These are phyloP conservation scores for Oophaga sylvatica DNA, from an alignment of 2,797 vertebrate species.

Conservation along the genomic window DNA sequence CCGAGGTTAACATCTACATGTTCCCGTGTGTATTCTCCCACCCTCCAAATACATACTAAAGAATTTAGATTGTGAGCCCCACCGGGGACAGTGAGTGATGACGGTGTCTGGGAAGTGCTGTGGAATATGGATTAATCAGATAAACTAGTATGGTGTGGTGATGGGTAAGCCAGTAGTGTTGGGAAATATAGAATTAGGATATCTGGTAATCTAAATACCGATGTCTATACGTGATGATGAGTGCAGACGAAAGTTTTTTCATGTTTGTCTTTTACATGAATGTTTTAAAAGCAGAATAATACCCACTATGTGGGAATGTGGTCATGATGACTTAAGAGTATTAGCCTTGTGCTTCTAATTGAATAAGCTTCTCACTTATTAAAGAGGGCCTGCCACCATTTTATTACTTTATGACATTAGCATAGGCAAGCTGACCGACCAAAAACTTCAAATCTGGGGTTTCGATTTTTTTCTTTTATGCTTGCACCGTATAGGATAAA, in stretches of 20 bases:
- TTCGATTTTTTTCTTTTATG: no score
- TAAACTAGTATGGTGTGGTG: neutral
- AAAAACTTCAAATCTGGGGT: no score
- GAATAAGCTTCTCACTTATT: conserved; percentile 10
- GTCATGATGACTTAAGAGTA: conserved; percentile 55
- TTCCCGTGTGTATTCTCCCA: no score
- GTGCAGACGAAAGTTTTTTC: conserved; percentile 23
- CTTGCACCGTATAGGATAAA: no score
- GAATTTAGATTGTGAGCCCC: no score
- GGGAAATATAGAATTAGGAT: neutral
- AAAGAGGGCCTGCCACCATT: neutral
- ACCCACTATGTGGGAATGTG: conserved; percentile 59
- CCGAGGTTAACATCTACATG: no score
- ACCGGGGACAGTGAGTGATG: no score
- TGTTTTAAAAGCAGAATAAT: conserved; percentile 41
- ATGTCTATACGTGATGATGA: neutral
- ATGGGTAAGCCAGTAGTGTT: neutral
- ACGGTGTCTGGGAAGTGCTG: no score
- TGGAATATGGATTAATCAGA: no score
- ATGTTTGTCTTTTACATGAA: conserved; percentile 42
- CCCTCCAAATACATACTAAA: no score
- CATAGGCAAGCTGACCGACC: neutral
- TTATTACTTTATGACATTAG: neutral
- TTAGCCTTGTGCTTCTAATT: conserved; percentile 58
- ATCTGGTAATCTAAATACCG: neutral